A percentile compares a stretch with the other conserved stretches of the same genome.
Conservation (phyloP, 2,888 invertebrate species). For the Rhorus exstirpatorius region DNA sequence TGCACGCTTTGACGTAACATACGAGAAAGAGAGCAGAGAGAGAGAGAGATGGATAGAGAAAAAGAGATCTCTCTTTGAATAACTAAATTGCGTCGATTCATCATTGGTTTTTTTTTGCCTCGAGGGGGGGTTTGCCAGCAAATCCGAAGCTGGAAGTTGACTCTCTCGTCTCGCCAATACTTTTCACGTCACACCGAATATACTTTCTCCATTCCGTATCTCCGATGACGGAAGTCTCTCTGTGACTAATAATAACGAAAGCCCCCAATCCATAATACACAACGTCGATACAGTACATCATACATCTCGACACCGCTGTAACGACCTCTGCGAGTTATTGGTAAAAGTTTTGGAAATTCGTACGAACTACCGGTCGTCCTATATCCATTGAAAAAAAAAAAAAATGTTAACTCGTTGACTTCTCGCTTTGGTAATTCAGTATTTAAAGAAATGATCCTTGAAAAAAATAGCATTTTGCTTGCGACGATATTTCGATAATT, state of each 20-base stretch:
- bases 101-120: conserved; percentile 21
- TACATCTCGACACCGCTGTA: conserved; percentile 26
- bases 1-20: conserved; percentile 44
- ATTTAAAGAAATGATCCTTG: too few relatives aligned
- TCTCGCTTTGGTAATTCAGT: too few relatives aligned
- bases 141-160: conserved; percentile 31
- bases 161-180: conserved; percentile 2
- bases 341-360: neutral
- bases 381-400: too few relatives aligned
- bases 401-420: too few relatives aligned
- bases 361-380: too few relatives aligned
- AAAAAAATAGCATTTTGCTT: too few relatives aligned
- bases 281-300: conserved; percentile 12
- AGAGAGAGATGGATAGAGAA: conserved; percentile 14
- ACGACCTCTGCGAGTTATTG: neutral
- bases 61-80: conserved; percentile 33
- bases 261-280: conserved; percentile 10
- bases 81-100: conserved; percentile 27
- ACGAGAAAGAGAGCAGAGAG: neutral
- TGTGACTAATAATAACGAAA: conserved; percentile 48
- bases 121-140: neutral
- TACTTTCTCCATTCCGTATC: conserved; percentile 64
- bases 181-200: conserved; percentile 58
- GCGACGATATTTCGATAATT: too few relatives aligned
- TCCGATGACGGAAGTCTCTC: conserved; percentile 60